Percentiles rank a stretch among this genome's conserved stretches.
phyloP scores from a whole-genome alignment of 1,140 invertebrate species.

The Diabrotica virgifera region DNA sequence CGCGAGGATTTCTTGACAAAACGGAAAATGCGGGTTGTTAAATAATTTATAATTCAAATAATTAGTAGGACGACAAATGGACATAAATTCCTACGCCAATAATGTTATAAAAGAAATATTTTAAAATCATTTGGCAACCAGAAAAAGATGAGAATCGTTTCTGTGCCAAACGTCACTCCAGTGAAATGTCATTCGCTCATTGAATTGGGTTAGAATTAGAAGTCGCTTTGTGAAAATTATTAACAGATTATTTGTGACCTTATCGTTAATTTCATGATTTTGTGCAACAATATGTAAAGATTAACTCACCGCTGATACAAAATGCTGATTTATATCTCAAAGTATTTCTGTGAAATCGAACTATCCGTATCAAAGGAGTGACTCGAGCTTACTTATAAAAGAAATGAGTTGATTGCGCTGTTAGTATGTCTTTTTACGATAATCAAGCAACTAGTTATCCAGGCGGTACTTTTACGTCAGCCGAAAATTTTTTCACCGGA shows the following conservation, averaged over 20 bases:
- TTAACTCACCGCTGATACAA: too few species aligned
- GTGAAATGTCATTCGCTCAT: not conserved
- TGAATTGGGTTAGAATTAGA: not conserved
- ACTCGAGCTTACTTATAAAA: too few species aligned
- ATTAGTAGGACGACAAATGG: too few species aligned
- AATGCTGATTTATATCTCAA: not conserved
- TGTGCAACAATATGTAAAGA: conserved; percentile 1
- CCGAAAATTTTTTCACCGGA: not conserved
- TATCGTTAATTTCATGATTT: not conserved
- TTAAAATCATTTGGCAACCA: too few species aligned
- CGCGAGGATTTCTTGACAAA: too few species aligned
- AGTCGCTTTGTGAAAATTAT: not conserved
- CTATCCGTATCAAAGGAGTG: conserved; percentile 22
- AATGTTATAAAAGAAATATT: too few species aligned
- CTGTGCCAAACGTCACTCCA: too few species aligned
- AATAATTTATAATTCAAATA: too few species aligned
- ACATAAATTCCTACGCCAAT: too few species aligned
- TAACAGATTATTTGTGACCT: too few species aligned
- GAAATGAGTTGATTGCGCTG: not conserved
- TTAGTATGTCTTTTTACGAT: conserved; percentile 7
- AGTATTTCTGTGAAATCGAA: not conserved
- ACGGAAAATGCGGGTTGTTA: too few species aligned
- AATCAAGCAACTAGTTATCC: conserved; percentile 3
- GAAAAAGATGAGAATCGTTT: too few species aligned
- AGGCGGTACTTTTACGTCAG: not conserved